These are phyloP conservation scores for Melanotaenia boesemani DNA, from an alignment of 2,797 vertebrate genomes.

Conservation along the genomic window DNA sequence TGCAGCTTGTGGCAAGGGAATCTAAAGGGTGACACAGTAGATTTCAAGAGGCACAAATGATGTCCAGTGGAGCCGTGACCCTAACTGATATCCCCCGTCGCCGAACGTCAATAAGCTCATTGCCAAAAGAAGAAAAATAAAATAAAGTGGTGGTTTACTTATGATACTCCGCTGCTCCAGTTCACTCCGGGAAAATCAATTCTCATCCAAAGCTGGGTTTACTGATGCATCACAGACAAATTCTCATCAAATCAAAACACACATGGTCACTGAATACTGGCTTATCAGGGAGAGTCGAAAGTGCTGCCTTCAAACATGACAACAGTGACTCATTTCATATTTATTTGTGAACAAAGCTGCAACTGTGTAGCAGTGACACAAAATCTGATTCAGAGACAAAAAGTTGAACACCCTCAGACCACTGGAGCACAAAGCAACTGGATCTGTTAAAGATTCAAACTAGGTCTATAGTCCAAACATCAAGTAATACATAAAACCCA, in stretches of 20 bases:
- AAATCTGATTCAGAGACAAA: conserved; percentile 30
- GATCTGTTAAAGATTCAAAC: conserved; percentile 21
- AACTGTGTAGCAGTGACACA: conserved; percentile 20
- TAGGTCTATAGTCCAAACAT: not conserved
- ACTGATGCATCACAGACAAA: conserved; percentile 66
- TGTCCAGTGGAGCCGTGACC: conserved; percentile 46
- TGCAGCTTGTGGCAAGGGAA: conserved; percentile 29
- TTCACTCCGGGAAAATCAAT: conserved; percentile 71
- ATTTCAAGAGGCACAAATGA: conserved; percentile 61
- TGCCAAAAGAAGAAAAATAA: conserved; percentile 53
- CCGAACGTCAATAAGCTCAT: conserved; percentile 67
- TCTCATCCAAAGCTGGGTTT: conserved; percentile 62
- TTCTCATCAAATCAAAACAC: conserved; percentile 71
- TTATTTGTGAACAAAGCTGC: conserved; percentile 30
- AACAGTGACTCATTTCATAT: conserved; percentile 44
- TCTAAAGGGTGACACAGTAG: conserved; percentile 40
- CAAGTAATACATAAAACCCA: not conserved
- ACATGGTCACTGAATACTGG: conserved; percentile 61
- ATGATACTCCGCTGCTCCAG: conserved; percentile 53
- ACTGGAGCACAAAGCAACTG: conserved; percentile 24
- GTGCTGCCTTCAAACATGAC: conserved; percentile 38
- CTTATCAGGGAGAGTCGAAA: conserved; percentile 47
- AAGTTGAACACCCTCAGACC: conserved; percentile 25
- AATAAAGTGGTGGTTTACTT: conserved; percentile 72
- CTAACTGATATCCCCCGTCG: conserved; percentile 68